phyloP scores from a whole-genome alignment of 92 coral and sea anemone species.

The Zoanthus sociatus region DNA sequence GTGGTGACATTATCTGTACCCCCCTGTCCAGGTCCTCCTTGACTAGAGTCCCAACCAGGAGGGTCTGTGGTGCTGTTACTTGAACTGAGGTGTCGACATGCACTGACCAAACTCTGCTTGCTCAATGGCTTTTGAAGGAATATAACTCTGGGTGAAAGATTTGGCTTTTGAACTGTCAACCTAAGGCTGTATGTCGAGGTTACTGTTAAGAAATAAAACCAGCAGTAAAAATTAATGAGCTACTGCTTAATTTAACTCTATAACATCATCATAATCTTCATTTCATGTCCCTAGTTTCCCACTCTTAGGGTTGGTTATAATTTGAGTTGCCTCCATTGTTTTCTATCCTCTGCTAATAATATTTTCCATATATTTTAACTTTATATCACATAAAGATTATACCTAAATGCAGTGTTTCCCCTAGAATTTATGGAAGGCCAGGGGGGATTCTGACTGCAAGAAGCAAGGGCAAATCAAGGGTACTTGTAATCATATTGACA shows the following conservation, averaged over 20 bases:
- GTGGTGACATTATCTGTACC: constrained; percentile 34
- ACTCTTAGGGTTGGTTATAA: too few relatives aligned
- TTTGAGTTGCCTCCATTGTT: too few relatives aligned
- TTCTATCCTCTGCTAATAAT: too few relatives aligned
- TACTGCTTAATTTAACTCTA: not conserved
- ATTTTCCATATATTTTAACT: too few relatives aligned
- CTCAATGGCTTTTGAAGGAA: not conserved
- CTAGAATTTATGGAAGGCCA: too few relatives aligned
- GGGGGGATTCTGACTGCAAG: too few relatives aligned
- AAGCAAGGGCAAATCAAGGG: too few relatives aligned
- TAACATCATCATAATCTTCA: not conserved
- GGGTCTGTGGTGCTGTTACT: constrained; percentile 42
- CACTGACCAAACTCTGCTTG: not conserved
- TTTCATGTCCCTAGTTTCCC: not conserved
- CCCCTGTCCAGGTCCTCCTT: constrained; percentile 34
- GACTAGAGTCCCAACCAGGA: constrained; percentile 60
- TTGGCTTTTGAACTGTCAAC: not conserved
- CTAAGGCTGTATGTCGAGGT: not conserved
- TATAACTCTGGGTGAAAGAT: not conserved
- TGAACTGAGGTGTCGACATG: constrained; percentile 40
- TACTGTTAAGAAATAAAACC: not conserved
- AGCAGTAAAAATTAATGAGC: not conserved
- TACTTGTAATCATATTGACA: too few relatives aligned
- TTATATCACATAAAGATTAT: too few relatives aligned
- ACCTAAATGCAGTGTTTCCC: too few relatives aligned